Base-by-base conservation (phyloP, 2,113 vertebrate species). In the Coreoperca whiteheadi region DNA sequence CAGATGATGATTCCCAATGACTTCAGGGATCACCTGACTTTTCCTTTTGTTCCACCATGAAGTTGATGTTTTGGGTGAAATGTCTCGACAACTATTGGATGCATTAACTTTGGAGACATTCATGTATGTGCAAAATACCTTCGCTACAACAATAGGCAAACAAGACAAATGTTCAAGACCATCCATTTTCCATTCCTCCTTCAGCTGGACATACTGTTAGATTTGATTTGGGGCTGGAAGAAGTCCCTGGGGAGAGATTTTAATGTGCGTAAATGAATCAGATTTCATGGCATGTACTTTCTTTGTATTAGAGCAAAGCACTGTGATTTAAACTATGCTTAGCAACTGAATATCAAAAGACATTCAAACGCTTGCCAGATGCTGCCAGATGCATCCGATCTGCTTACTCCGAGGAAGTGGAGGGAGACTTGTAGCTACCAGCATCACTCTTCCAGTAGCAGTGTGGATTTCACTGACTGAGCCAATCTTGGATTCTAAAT, bases 401-500 rank as follows among this genome's bases (percentile, higher is more conserved):
- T 81, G 82, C 83, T 90, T 87, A 83, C 67, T 82, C 76, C 73
- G 79, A 89, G 73, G 84, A 87, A 79, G 80, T 68, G 83, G 87
- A 83, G 66, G 68, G 79, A 88, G 83, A 81, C 85, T 74, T 72
- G 86, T 69, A 89, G 87, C 59, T 65, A 82, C 75, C 81, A 87
- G 70, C 86, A 88, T 92, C 86, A 71, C 60, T 90, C 89, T 86
- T 89, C 71, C 79, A 90, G 77, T 69, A 85, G 87, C 88, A 86
- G 92, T 90, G 89, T 92, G 87, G 91, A 93, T 93, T 93, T 90
- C 89, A 87, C 79, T 84, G 74, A 79, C 84, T 84, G 89, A 88
- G 90, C 89, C 89, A 81, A 93, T 91, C 82, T 83, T 81, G 76
- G 86, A 84, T 88, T 89, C 78, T 89, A 92, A 94, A 91, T 86